phyloP scores from a whole-genome alignment of 2,797 vertebrate genomes.

The Glyptemys insculpta region DNA sequence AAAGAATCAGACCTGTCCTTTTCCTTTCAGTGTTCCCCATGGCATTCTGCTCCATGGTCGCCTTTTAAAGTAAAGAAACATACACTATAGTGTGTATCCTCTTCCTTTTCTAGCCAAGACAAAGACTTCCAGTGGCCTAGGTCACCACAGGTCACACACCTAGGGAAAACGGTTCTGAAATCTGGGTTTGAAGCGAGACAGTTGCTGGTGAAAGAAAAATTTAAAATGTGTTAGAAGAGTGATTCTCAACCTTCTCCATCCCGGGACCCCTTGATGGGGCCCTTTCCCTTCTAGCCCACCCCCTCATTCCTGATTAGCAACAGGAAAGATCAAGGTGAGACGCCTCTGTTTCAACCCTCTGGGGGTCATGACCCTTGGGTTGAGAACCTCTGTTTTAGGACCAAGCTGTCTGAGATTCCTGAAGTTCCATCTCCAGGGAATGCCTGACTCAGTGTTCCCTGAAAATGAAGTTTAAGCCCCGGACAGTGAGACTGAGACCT shows the following conservation, averaged over 20 bases:
- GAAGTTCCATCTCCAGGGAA: not conserved
- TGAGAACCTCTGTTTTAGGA: not conserved
- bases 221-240: not conserved
- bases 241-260: not conserved
- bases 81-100: not conserved
- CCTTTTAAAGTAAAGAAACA: not conserved
- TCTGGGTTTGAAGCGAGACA: not conserved
- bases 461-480: rapidly evolving
- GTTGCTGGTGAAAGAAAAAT: not conserved
- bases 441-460: rapidly evolving
- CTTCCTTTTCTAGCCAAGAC: not conserved
- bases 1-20: not conserved
- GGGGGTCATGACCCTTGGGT: not conserved
- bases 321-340: rapidly evolving
- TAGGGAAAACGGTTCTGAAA: not conserved
- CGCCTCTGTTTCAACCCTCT: not conserved
- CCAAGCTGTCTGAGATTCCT: not conserved
- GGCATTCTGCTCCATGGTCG: not conserved
- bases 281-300: not conserved
- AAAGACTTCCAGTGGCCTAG: not conserved
- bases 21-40: not conserved
- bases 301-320: rapidly evolving
- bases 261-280: not conserved
- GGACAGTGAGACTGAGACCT: rapidly evolving
- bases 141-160: not conserved